Conservation (phyloP, 2,113 vertebrate genomes). For the Collichthys lucidus region DNA sequence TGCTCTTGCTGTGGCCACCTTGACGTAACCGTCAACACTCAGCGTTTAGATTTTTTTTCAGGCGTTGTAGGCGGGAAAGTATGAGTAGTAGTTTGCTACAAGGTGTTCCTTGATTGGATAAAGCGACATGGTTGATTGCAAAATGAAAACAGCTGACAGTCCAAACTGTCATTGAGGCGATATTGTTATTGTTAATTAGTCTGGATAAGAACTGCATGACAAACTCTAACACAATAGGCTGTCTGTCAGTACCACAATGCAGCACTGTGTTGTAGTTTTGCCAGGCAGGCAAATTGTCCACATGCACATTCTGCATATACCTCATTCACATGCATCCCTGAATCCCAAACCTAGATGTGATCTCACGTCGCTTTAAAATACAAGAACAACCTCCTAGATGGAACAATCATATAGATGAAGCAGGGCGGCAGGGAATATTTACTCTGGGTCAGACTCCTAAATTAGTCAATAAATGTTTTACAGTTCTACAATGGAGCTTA, state of each 20-base stretch:
- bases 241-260: not conserved
- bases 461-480: not conserved
- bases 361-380: too few species aligned
- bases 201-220: slow-evolving; percentile 14
- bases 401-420: too few species aligned
- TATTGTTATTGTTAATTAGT: not conserved
- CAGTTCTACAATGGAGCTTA: not conserved
- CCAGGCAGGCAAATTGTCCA: not conserved
- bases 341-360: not conserved
- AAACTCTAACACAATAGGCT: not conserved
- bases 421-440: too few species aligned
- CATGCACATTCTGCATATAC: too few species aligned
- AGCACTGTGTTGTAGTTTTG: not conserved
- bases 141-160: not conserved
- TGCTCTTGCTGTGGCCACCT: not conserved
- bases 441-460: too few species aligned
- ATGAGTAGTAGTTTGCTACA: too few species aligned
- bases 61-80: not conserved
- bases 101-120: too few species aligned
- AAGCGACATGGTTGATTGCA: too few species aligned
- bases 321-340: not conserved
- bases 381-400: too few species aligned
- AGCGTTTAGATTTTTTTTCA: not conserved
- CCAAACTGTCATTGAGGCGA: not conserved
- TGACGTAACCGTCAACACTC: not conserved